Conservation (phyloP, 2,113 vertebrate species). For the Pygoscelis adeliae region DNA sequence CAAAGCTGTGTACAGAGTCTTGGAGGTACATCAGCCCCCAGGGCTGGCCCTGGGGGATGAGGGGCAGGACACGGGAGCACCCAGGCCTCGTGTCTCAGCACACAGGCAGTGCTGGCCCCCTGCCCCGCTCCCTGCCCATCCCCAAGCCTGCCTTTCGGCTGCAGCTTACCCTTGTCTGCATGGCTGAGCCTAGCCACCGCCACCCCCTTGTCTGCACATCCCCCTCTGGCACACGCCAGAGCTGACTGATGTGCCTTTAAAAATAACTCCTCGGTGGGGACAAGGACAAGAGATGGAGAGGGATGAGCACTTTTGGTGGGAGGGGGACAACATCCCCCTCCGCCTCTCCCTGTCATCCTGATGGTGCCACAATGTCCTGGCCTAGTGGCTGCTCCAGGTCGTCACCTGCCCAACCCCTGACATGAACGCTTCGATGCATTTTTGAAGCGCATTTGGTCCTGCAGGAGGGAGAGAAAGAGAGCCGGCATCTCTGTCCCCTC, state of each 20-base stretch:
- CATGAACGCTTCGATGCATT: rapidly evolving
- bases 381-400: rapidly evolving
- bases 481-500: background rate
- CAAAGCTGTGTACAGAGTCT: too few relatives aligned
- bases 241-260: background rate
- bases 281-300: background rate
- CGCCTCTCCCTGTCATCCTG: background rate
- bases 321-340: background rate
- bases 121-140: background rate
- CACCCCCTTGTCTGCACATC: background rate
- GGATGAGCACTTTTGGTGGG: background rate
- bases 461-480: background rate
- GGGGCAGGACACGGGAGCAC: background rate
- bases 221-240: background rate
- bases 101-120: background rate
- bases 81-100: background rate
- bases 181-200: rapidly evolving
- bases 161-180: background rate
- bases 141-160: background rate
- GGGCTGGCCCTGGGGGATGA: background rate
- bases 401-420: rapidly evolving
- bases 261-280: background rate
- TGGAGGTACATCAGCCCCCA: background rate
- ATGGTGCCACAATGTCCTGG: rapidly evolving
- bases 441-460: rapidly evolving